A percentile compares a stretch with the other conserved stretches of the same genome.
These are phyloP conservation scores for Lampris incognitus DNA, from an alignment of 2,113 vertebrate species.

Conservation along the genomic window DNA sequence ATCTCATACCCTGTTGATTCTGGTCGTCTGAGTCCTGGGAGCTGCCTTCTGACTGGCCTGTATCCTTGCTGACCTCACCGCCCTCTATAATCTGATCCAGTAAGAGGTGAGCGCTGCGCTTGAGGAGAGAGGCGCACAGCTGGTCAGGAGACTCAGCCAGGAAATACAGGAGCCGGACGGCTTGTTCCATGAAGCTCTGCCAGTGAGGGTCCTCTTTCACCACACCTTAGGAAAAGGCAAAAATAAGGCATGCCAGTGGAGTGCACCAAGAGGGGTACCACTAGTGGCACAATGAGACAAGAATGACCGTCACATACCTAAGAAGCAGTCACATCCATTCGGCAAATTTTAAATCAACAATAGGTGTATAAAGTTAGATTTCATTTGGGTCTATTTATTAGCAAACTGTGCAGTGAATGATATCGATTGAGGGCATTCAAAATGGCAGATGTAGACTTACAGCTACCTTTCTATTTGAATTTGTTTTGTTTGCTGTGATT, in stretches of 20 bases:
- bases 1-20: constrained; percentile 69
- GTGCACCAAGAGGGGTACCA: not conserved
- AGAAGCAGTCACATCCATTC: too few species aligned
- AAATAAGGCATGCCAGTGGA: not conserved
- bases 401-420: too few species aligned
- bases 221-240: constrained; percentile 66
- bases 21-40: constrained; percentile 72
- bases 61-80: constrained; percentile 59
- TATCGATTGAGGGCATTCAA: too few species aligned
- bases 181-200: constrained; percentile 93
- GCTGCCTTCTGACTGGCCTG: constrained; percentile 52
- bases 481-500: too few species aligned
- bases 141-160: constrained; percentile 92
- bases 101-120: constrained; percentile 80
- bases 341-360: too few species aligned
- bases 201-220: constrained; percentile 85
- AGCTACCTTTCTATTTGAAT: too few species aligned
- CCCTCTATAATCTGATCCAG: constrained; percentile 66
- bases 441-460: too few species aligned
- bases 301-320: too few species aligned
- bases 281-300: not conserved
- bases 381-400: too few species aligned
- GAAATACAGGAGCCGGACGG: constrained; percentile 89
- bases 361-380: too few species aligned
- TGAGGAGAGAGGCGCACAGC: constrained; percentile 88